Evolutionary conservation across 2,888 invertebrate species (phyloP).

Genomic region (Cordilura impudica): DNA sequence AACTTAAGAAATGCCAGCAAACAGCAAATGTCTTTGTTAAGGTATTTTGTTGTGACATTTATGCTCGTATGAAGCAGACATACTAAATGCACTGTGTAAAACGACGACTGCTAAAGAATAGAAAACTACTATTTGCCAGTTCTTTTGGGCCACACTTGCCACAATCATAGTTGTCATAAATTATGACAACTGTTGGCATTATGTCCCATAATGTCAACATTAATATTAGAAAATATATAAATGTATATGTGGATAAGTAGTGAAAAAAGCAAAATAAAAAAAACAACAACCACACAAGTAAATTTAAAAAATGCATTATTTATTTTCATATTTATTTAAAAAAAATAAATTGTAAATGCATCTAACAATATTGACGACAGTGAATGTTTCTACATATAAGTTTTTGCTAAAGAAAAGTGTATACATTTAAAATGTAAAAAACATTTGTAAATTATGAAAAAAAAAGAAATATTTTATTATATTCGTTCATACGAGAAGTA

Average conservation of each 20-base stretch:
- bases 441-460: neutral
- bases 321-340: no score
- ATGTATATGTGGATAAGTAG: constrained; percentile 12
- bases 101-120: neutral
- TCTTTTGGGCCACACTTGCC: constrained; percentile 56
- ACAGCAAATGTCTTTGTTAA: constrained; percentile 33
- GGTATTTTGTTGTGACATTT: constrained; percentile 13
- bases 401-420: neutral
- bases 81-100: no score
- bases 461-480: neutral
- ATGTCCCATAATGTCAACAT: constrained; percentile 56
- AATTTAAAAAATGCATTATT: constrained; percentile 2
- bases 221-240: constrained; percentile 37
- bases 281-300: constrained; percentile 5
- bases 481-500: neutral
- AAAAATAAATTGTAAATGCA: constrained; percentile 16
- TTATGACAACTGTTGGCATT: constrained; percentile 64
- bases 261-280: neutral
- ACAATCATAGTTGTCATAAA: constrained; percentile 65
- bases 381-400: neutral
- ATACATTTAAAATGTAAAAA: neutral
- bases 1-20: neutral
- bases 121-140: constrained; percentile 1
- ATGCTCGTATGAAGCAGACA: neutral
- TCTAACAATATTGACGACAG: constrained; percentile 31